Percentiles rank a stretch among this genome's conserved stretches.
Conservation (phyloP, 2,797 vertebrate genomes). For the Botia kubotai region DNA sequence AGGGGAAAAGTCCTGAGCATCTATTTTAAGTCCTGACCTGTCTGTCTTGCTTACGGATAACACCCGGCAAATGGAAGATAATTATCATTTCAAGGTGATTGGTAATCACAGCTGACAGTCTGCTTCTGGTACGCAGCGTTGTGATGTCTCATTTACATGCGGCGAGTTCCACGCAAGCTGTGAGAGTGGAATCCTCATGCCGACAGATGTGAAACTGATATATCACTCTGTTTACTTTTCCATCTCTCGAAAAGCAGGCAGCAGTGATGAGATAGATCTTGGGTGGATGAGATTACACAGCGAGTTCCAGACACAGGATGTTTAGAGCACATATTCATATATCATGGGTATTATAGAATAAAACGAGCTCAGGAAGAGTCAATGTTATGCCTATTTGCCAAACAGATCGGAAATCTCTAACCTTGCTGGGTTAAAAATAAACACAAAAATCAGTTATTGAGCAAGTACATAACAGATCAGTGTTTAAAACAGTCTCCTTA, state of each 20-base stretch:
- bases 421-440: no score
- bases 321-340: background rate
- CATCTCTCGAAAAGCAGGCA: slow-evolving; percentile 4
- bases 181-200: slow-evolving; percentile 25
- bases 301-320: slow-evolving; percentile 14
- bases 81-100: slow-evolving; percentile 57
- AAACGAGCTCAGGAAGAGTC: slow-evolving; percentile 2
- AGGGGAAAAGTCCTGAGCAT: slow-evolving; percentile 36
- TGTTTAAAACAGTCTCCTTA: no score
- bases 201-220: slow-evolving; percentile 30
- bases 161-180: slow-evolving; percentile 21
- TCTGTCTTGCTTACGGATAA: slow-evolving; percentile 49
- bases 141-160: slow-evolving; percentile 54
- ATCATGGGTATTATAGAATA: background rate
- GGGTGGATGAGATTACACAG: slow-evolving; percentile 21
- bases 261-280: slow-evolving; percentile 19
- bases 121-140: slow-evolving; percentile 33
- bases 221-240: slow-evolving; percentile 35
- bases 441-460: no score
- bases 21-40: slow-evolving; percentile 45
- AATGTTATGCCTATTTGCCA: background rate
- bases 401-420: no score
- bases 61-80: slow-evolving; percentile 52
- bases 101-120: slow-evolving; percentile 57
- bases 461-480: no score